A percentile compares a stretch with the other conserved stretches of the same genome.
These are phyloP conservation scores for Rhombomys opimus DNA, from an alignment of 2,113 vertebrate genomes.

Conservation along the genomic window DNA sequence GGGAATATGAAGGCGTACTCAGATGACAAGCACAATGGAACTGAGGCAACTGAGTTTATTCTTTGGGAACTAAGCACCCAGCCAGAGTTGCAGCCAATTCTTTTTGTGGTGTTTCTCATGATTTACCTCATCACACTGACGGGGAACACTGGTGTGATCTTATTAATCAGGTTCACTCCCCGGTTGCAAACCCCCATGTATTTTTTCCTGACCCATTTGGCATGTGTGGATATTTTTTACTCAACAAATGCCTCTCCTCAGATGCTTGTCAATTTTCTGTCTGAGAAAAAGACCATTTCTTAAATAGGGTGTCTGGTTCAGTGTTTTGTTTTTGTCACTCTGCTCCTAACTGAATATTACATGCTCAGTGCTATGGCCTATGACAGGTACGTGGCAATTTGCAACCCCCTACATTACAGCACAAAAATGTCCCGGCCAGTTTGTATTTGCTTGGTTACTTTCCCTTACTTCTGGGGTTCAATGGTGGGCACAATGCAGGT, in stretches of 20 bases:
- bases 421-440: constrained; percentile 61
- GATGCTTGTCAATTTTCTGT: constrained; percentile 80
- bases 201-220: constrained; percentile 84
- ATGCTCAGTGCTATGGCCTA: constrained; percentile 86
- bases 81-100: constrained; percentile 24
- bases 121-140: constrained; percentile 80
- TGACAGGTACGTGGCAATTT: constrained; percentile 85
- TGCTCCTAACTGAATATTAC: constrained; percentile 68
- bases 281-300: constrained; percentile 78
- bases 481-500: constrained; percentile 56
- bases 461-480: constrained; percentile 42
- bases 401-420: constrained; percentile 84
- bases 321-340: constrained; percentile 77
- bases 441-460: constrained; percentile 67
- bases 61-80: not conserved
- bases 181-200: constrained; percentile 83
- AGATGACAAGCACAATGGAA: not conserved
- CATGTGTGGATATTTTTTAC: constrained; percentile 84
- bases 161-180: constrained; percentile 74
- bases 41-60: constrained; percentile 45
- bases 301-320: constrained; percentile 80
- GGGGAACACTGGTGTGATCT: constrained; percentile 78
- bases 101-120: constrained; percentile 67
- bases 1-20: not conserved
- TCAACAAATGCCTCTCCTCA: constrained; percentile 84